Evolutionary conservation across 2,888 invertebrate species (phyloP).

Genomic region (Callimorpha dominula): DNA sequence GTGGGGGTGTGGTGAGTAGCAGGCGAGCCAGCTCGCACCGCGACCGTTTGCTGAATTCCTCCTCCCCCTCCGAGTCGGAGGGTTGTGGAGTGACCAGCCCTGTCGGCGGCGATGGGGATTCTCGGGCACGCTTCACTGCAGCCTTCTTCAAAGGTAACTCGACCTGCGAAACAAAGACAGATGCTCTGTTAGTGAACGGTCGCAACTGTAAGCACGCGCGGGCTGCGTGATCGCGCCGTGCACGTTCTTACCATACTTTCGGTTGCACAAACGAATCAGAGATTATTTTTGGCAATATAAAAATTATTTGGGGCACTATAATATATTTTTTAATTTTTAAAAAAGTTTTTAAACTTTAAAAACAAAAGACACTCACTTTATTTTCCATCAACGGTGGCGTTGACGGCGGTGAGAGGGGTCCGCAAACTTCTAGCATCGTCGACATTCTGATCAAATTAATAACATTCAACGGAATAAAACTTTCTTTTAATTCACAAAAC

Average conservation of each 20-base stretch:
- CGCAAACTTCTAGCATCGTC: slow-evolving; percentile 81
- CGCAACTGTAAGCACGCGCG: slow-evolving; percentile 74
- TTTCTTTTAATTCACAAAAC: slow-evolving; percentile 83
- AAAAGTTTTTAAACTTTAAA: slow-evolving; percentile 44
- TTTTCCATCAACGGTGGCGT: slow-evolving; percentile 89
- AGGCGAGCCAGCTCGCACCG: slow-evolving; percentile 85
- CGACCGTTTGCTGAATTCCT: slow-evolving; percentile 79
- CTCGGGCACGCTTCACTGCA: slow-evolving; percentile 72
- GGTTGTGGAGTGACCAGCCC: slow-evolving; percentile 92
- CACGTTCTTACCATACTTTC: slow-evolving; percentile 72
- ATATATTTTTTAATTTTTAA: slow-evolving; percentile 26
- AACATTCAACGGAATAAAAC: slow-evolving; percentile 77
- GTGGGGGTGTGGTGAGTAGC: slow-evolving; percentile 86
- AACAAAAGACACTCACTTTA: slow-evolving; percentile 79
- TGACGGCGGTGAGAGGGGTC: slow-evolving; percentile 90
- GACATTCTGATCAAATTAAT: slow-evolving; percentile 74
- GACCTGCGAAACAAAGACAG: slow-evolving; percentile 81
- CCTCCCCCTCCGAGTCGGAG: slow-evolving; percentile 94
- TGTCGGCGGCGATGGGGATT: slow-evolving; percentile 63
- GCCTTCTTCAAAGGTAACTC: slow-evolving; percentile 79
- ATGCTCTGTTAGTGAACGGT: slow-evolving; percentile 77
- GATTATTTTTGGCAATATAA: slow-evolving; percentile 25
- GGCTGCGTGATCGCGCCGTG: slow-evolving; percentile 76
- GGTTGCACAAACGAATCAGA: slow-evolving; percentile 71
- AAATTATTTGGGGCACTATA: slow-evolving; percentile 17